A percentile compares a stretch with the other conserved stretches of the same genome.
phyloP scores from a whole-genome alignment of 2,797 vertebrate genomes.

The Helicolenus hilgendorfi region DNA sequence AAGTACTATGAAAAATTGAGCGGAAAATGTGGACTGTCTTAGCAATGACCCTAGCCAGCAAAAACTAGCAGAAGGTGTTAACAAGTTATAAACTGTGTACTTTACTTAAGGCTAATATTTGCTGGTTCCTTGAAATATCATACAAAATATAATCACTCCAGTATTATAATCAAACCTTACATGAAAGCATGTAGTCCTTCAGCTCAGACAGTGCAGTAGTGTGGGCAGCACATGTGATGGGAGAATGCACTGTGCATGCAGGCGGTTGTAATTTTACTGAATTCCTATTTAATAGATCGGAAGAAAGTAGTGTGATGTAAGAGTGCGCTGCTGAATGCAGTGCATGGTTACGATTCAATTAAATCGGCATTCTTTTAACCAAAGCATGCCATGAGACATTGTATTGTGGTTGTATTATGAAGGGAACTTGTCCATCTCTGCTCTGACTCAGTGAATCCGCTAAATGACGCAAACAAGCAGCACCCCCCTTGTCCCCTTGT shows the following conservation, averaged over 20 bases:
- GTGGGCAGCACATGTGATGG: neutral
- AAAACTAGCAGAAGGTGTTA: neutral
- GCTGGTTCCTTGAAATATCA: neutral
- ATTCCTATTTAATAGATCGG: too few relatives aligned
- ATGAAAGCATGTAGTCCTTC: neutral
- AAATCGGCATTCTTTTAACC: neutral
- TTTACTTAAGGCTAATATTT: neutral
- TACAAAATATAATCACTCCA: neutral
- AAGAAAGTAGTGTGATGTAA: neutral
- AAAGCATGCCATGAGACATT: neutral
- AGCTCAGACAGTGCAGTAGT: neutral
- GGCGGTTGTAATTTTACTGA: neutral
- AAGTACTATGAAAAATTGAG: neutral
- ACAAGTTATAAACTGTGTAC: neutral
- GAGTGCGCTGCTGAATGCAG: neutral
- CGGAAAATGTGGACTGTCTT: neutral
- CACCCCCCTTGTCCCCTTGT: neutral
- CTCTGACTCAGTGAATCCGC: conserved; percentile 18
- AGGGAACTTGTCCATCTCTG: neutral
- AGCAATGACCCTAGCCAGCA: neutral
- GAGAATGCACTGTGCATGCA: neutral
- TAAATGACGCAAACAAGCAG: conserved; percentile 2
- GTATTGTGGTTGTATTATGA: neutral
- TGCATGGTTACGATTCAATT: neutral
- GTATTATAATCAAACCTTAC: neutral